phyloP scores from a whole-genome alignment of 2,113 vertebrate species.

The Probosciger aterrimus region DNA sequence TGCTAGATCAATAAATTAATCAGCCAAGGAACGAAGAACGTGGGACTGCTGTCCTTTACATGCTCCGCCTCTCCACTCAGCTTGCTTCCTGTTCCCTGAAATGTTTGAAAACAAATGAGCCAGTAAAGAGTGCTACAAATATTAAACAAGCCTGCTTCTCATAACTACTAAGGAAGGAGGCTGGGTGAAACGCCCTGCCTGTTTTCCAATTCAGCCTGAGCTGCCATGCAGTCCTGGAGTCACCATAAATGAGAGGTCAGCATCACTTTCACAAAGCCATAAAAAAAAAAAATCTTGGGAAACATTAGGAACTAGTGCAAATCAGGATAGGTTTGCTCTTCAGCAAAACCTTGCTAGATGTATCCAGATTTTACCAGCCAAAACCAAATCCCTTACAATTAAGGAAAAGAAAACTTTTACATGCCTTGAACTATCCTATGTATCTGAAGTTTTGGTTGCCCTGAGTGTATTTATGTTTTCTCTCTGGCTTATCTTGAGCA shows the following conservation, averaged over 20 bases:
- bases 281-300: background rate
- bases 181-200: background rate
- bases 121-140: background rate
- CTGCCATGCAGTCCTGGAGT: background rate
- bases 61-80: background rate
- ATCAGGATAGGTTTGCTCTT: background rate
- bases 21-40: background rate
- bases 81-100: background rate
- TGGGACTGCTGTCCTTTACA: background rate
- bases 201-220: background rate
- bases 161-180: background rate
- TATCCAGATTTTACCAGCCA: background rate
- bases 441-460: background rate
- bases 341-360: background rate
- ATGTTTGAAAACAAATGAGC: background rate
- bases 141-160: background rate
- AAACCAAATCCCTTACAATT: background rate
- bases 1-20: background rate
- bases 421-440: accelerated
- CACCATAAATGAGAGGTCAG: accelerated
- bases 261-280: background rate
- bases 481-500: background rate
- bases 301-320: background rate
- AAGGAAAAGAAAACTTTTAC: background rate
- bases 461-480: background rate